These are phyloP conservation scores for Agriotes lineatus DNA, from an alignment of 2,888 invertebrate genomes.

Conservation along the genomic window DNA sequence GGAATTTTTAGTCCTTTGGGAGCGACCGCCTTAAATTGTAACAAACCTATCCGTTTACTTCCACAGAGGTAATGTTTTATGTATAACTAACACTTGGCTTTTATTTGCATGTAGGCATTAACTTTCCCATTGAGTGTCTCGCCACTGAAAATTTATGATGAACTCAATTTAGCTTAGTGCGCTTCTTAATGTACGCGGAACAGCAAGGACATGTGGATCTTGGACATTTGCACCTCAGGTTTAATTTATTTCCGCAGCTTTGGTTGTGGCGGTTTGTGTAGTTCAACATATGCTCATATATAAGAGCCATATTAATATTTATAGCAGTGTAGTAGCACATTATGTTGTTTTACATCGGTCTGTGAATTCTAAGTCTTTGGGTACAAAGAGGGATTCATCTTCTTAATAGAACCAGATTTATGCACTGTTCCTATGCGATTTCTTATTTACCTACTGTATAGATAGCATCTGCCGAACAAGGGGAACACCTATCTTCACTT, in stretches of 20 bases:
- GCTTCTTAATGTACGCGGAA: slow-evolving; percentile 15
- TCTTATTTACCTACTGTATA: background rate
- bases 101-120: slow-evolving; percentile 21
- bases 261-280: slow-evolving; percentile 10
- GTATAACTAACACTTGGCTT: slow-evolving; percentile 16
- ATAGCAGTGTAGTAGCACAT: slow-evolving; percentile 16
- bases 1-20: too few relatives aligned
- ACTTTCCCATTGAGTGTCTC: slow-evolving; percentile 31
- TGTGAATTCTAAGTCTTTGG: background rate
- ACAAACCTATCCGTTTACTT: slow-evolving; percentile 23
- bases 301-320: slow-evolving; percentile 8
- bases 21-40: slow-evolving; percentile 14
- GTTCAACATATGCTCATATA: slow-evolving; percentile 17
- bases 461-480: background rate
- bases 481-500: too few relatives aligned
- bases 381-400: background rate
- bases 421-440: background rate
- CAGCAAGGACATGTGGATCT: background rate
- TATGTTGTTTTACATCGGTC: background rate
- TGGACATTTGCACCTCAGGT: slow-evolving; percentile 16
- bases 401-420: background rate
- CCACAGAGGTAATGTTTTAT: slow-evolving; percentile 29
- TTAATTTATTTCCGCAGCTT: slow-evolving; percentile 26
- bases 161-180: slow-evolving; percentile 26
- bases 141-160: slow-evolving; percentile 27